A percentile compares a stretch with the other conserved stretches of the same genome.
phyloP scores from a whole-genome alignment of 2,888 invertebrate species.

The Marronus borbonicus region DNA sequence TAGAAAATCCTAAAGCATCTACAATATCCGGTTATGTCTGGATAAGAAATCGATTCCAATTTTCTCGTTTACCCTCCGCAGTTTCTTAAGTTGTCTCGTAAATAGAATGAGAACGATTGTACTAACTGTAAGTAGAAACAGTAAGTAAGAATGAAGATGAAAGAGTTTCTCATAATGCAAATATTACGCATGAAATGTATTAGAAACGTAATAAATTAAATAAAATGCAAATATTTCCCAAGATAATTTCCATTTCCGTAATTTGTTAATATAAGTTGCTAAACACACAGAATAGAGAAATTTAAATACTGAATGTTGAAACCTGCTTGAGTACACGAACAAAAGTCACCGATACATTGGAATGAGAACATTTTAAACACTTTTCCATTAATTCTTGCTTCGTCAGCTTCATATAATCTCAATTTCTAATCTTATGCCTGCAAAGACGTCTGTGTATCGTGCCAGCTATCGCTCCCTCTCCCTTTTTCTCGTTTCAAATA shows the following conservation, averaged over 20 bases:
- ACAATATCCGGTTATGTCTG: slow-evolving; percentile 20
- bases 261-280: too few relatives aligned
- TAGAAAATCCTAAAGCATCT: neutral
- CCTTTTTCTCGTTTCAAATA: too few relatives aligned
- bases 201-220: neutral
- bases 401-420: too few relatives aligned
- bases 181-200: neutral
- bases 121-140: slow-evolving; percentile 2
- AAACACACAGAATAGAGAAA: too few relatives aligned
- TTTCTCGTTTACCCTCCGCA: slow-evolving; percentile 23
- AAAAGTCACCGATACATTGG: too few relatives aligned
- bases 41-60: slow-evolving; percentile 24
- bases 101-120: slow-evolving; percentile 14
- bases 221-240: neutral
- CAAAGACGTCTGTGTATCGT: too few relatives aligned
- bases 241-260: neutral
- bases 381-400: too few relatives aligned
- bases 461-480: too few relatives aligned
- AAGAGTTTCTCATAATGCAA: slow-evolving; percentile 5
- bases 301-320: too few relatives aligned
- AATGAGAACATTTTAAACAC: too few relatives aligned
- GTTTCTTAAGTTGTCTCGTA: slow-evolving; percentile 18
- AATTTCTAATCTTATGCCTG: too few relatives aligned
- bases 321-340: too few relatives aligned
- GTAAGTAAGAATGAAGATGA: slow-evolving; percentile 11